Conservation (phyloP, 2,888 invertebrate species). For the Pterostichus madidus region DNA sequence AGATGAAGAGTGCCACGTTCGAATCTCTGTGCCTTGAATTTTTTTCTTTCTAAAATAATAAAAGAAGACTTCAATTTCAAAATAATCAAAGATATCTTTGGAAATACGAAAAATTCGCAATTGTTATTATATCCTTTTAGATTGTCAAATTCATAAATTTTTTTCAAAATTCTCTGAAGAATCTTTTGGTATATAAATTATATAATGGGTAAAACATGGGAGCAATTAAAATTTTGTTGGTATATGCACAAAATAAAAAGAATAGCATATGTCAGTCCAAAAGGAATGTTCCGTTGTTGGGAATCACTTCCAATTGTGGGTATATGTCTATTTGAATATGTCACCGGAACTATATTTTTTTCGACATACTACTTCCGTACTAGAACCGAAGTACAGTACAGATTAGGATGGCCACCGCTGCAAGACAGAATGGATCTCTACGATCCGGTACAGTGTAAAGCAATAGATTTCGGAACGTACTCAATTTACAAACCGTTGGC, state of each 20-base stretch:
- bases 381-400: conserved; percentile 29
- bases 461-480: background rate
- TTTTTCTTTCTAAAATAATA: too few species aligned
- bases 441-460: conserved; percentile 6
- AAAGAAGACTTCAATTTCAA: too few species aligned
- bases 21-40: too few species aligned
- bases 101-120: too few species aligned
- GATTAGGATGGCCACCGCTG: conserved; percentile 37
- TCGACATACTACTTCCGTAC: background rate
- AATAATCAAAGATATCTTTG: too few species aligned
- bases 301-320: conserved; percentile 45
- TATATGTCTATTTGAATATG: background rate
- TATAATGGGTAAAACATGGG: background rate
- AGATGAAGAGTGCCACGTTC: too few species aligned
- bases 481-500: background rate
- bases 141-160: too few species aligned
- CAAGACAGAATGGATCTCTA: conserved; percentile 43
- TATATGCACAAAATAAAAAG: background rate
- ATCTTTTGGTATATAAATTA: background rate
- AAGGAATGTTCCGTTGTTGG: conserved; percentile 4
- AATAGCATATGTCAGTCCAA: background rate
- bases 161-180: too few species aligned
- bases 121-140: too few species aligned
- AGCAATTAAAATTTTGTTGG: background rate
- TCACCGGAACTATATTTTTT: background rate